A percentile compares a stretch with the other conserved stretches of the same genome.
Conservation (phyloP, 2,113 vertebrate species). For the Chionodraco myersi region DNA sequence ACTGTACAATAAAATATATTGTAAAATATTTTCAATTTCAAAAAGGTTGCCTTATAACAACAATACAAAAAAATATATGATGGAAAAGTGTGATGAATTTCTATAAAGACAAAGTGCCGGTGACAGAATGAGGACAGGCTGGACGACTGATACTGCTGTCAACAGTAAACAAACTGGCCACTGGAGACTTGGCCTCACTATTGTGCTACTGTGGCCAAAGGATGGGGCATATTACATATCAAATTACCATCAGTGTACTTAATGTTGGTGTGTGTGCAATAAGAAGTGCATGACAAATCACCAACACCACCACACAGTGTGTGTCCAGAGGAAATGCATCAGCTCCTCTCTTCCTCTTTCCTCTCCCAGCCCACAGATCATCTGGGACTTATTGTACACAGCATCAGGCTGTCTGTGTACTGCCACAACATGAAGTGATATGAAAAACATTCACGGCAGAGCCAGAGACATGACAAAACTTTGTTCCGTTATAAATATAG, state of each 20-base stretch:
- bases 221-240: conserved; percentile 50
- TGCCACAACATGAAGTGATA: conserved; percentile 45
- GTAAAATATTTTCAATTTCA: neutral
- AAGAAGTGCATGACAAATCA: conserved; percentile 54
- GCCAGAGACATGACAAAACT: conserved; percentile 39
- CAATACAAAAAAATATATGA: conserved; percentile 11
- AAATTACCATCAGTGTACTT: conserved; percentile 51
- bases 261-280: conserved; percentile 2
- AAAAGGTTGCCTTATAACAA: neutral
- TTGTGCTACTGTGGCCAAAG: conserved; percentile 36
- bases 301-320: conserved; percentile 40
- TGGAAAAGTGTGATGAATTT: conserved; percentile 43
- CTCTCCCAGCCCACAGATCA: conserved; percentile 57
- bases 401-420: conserved; percentile 42
- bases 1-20: neutral
- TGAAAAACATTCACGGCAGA: conserved; percentile 37
- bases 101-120: conserved; percentile 19
- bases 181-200: conserved; percentile 48
- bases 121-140: conserved; percentile 67
- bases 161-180: conserved; percentile 60
- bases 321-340: conserved; percentile 71
- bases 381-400: conserved; percentile 62
- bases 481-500: conserved; percentile 32
- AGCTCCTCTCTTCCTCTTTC: conserved; percentile 68
- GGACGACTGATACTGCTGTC: conserved; percentile 36